These are phyloP conservation scores for Papilio aristodemus DNA, from an alignment of 1,140 invertebrate genomes.

Conservation along the genomic window DNA sequence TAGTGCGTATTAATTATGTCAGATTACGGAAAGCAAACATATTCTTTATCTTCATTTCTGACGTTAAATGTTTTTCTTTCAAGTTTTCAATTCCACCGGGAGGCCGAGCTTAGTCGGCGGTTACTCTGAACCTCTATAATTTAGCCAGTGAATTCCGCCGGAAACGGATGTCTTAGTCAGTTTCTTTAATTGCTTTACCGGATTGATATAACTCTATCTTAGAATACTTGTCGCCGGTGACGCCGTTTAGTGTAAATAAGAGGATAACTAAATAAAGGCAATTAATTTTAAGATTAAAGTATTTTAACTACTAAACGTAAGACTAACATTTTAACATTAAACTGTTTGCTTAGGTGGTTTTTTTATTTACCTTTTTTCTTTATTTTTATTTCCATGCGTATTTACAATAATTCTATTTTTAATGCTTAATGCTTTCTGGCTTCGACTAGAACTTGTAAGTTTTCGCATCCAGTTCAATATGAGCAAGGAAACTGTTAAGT, in stretches of 20 bases:
- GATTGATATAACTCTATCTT: conserved; percentile 6
- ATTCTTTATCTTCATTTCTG: conserved; percentile 4
- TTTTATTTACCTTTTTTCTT: not conserved
- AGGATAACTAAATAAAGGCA: not conserved
- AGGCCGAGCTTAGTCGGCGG: not conserved
- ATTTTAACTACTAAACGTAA: not conserved
- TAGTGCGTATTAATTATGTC: not conserved
- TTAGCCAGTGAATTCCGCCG: not conserved
- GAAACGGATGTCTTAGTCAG: conserved; percentile 8
- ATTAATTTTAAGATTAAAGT: not conserved
- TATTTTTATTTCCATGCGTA: too few relatives aligned
- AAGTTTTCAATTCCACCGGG: not conserved
- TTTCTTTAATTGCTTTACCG: conserved; percentile 6
- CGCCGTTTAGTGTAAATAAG: not conserved
- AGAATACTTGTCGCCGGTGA: not conserved
- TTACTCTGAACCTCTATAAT: conserved; percentile 10
- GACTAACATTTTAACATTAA: not conserved
- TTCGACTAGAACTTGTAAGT: too few relatives aligned
- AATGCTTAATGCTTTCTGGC: too few relatives aligned
- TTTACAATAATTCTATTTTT: too few relatives aligned
- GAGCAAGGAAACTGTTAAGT: too few relatives aligned
- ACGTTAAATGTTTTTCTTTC: not conserved
- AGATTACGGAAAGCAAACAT: not conserved
- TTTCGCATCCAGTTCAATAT: too few relatives aligned
- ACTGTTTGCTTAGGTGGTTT: not conserved